Base-by-base conservation (phyloP, 2,113 vertebrate species). In the Lynx canadensis region DNA sequence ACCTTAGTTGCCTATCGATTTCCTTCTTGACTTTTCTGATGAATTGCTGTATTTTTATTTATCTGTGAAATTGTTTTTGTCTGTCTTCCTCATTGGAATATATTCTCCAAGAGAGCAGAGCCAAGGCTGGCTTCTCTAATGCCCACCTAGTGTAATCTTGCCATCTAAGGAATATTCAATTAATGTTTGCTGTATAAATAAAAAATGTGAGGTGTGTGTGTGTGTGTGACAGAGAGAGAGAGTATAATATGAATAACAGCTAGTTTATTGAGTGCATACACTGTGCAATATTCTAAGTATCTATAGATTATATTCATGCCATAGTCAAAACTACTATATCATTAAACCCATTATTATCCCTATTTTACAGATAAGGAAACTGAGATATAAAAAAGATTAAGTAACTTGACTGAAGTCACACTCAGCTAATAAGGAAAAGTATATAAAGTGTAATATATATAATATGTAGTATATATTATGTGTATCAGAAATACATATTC, bases 381-480 rank as follows among this genome's bases (percentile, higher is more conserved):
- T 36, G 60, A 85, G 4, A 38, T 50, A 57, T 60, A 36, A 95
- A 41, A 94, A 89, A 63, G n/a, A 63, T 89, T 80, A 84, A 79
- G 45, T 97, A 94, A 60, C 19, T 50, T 83, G 41, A 83, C 68
- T 19, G 36, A 79, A 96, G 36, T 95, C 41, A 93, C 15, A 94
- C 21, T 14, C 50, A 93, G 25, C 5, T 87, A 95, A 74, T 50
- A 41, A 69, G 55, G 12, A 63, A 79, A 92, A 23, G 57, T 31
- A 38, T 31, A 63, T 25, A 74, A 3, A 73, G 57, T 23, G 63
- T 38, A 76, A 57, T 33, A 89, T 7, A 48, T n/a, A 23, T 81
- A 45, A 68, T 52, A 9, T 52, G 31, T 31, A 14, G 36, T 66
- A n/a, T 52, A 31, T 69, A 18, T 78, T 78, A 45, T 63, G 3